phyloP scores from a whole-genome alignment of 2,797 vertebrate genomes.

The Chaenodraco wilsoni region DNA sequence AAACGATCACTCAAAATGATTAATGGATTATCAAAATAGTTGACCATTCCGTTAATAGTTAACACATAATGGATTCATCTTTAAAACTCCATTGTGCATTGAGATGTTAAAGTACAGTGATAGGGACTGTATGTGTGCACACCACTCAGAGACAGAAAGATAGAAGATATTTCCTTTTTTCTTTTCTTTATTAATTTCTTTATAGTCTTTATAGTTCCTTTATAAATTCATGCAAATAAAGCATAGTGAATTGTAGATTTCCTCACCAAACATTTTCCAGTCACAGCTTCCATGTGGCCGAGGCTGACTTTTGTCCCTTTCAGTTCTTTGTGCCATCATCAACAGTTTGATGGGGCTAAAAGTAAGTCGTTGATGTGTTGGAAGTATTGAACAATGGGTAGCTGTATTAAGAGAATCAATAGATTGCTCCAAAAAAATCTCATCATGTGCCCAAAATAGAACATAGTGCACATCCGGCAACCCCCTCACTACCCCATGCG shows the following conservation, averaged over 20 bases:
- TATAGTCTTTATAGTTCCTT: no score
- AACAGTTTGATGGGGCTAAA: conserved; percentile 21
- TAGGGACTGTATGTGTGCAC: neutral
- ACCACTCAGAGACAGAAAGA: neutral
- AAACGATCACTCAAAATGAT: no score
- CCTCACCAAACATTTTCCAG: conserved; percentile 3
- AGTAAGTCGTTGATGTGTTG: conserved; percentile 37
- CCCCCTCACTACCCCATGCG: conserved; percentile 14
- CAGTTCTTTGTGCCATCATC: conserved; percentile 13
- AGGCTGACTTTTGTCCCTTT: conserved; percentile 7
- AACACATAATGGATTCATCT: no score
- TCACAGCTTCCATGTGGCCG: conserved; percentile 15
- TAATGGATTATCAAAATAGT: no score
- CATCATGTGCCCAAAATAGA: conserved; percentile 58
- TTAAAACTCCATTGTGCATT: neutral
- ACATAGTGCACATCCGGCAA: conserved; percentile 32
- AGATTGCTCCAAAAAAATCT: conserved; percentile 33
- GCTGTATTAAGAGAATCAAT: conserved; percentile 64
- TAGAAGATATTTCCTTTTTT: neutral
- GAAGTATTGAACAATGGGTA: conserved; percentile 48
- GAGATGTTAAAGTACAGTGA: neutral
- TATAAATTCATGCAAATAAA: no score
- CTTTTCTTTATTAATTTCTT: no score
- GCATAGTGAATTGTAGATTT: neutral
- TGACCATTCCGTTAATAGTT: no score